A percentile compares a stretch with the other conserved stretches of the same genome.
These are phyloP conservation scores for Acleris laterana DNA, from an alignment of 2,888 invertebrate genomes.

Conservation along the genomic window DNA sequence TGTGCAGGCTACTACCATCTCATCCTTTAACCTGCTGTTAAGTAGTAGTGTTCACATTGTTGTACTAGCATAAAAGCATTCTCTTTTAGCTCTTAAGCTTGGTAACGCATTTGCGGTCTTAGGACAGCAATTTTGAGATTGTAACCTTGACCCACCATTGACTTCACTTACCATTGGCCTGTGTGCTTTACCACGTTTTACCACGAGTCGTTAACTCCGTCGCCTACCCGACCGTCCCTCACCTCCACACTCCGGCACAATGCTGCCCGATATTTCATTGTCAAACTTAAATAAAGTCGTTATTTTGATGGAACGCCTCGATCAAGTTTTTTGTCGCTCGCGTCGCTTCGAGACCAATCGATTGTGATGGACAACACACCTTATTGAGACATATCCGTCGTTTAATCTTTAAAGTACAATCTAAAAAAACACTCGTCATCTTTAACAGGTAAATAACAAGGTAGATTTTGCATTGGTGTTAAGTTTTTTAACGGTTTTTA, in stretches of 20 bases:
- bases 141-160: no score
- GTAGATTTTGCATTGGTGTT: not conserved
- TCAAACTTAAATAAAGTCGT: conserved; percentile 84
- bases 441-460: not conserved
- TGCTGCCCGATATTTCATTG: conserved; percentile 79
- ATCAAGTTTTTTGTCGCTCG: conserved; percentile 59
- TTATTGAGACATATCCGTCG: conserved; percentile 58
- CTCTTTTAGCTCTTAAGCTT: no score
- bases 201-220: not conserved
- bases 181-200: no score
- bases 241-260: conserved; percentile 56
- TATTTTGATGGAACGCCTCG: conserved; percentile 79
- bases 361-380: conserved; percentile 70
- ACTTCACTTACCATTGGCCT: no score
- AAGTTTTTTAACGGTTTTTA: not conserved
- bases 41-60: no score
- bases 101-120: no score
- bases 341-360: conserved; percentile 71
- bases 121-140: no score
- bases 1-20: no score
- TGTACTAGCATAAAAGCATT: no score
- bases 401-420: not conserved
- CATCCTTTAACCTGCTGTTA: no score
- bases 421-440: not conserved
- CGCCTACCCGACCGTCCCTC: conserved; percentile 22